These are phyloP conservation scores for Etheostoma perlongum DNA, from an alignment of 2,797 vertebrate species.

Conservation along the genomic window DNA sequence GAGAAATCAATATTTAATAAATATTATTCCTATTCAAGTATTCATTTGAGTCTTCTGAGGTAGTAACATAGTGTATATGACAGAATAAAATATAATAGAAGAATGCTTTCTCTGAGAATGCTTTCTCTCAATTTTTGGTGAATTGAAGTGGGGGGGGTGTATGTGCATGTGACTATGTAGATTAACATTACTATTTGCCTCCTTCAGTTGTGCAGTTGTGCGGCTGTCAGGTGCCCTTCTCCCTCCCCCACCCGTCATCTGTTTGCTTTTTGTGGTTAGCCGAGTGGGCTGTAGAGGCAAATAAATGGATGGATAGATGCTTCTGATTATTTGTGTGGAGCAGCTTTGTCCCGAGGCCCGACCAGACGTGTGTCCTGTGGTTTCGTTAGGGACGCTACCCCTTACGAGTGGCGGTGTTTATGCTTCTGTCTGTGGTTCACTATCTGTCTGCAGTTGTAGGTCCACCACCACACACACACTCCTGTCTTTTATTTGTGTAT, in stretches of 20 bases:
- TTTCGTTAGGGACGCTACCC: conserved; percentile 74
- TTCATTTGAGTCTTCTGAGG: conserved; percentile 19
- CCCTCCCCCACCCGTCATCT: conserved; percentile 55
- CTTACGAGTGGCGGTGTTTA: conserved; percentile 59
- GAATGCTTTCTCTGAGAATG: conserved; percentile 59
- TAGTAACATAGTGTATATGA: conserved; percentile 19
- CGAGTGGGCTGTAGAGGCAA: conserved; percentile 45
- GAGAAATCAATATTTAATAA: neutral
- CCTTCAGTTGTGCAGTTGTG: conserved; percentile 71
- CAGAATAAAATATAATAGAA: conserved; percentile 18
- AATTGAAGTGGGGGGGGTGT: conserved; percentile 32
- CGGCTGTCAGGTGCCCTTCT: conserved; percentile 69
- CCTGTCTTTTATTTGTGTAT: conserved; percentile 40
- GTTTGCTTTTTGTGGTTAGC: conserved; percentile 76
- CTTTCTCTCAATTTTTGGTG: conserved; percentile 58
- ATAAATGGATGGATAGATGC: conserved; percentile 66
- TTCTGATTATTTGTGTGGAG: conserved; percentile 62
- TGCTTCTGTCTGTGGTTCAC: conserved; percentile 65
- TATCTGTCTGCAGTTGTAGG: conserved; percentile 56
- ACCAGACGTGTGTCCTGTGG: conserved; percentile 71
- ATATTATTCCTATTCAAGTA: neutral
- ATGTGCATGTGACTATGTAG: conserved; percentile 54
- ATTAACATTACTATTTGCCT: conserved; percentile 70
- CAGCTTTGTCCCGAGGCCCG: conserved; percentile 44
- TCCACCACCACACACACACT: conserved; percentile 36